Percentiles rank a stretch among this genome's conserved stretches.
phyloP scores from a whole-genome alignment of 2,113 vertebrate species.

The Nothobranchius kuhntae region DNA sequence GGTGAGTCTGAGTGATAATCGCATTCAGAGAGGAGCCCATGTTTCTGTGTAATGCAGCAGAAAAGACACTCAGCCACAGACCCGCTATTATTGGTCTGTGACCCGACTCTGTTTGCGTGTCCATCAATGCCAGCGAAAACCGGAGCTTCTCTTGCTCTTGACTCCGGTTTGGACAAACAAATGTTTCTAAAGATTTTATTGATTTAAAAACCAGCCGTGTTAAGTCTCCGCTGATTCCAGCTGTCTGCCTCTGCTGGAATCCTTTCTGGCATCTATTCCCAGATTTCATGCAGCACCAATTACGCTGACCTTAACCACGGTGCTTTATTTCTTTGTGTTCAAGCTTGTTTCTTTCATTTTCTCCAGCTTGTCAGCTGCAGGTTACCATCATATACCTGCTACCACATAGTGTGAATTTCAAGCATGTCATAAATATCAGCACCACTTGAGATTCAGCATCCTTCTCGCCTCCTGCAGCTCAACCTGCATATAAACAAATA shows the following conservation, averaged over 20 bases:
- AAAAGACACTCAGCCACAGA: slow-evolving; percentile 41
- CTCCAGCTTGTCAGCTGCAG: slow-evolving; percentile 27
- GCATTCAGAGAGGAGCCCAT: slow-evolving; percentile 27
- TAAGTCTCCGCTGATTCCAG: slow-evolving; percentile 42
- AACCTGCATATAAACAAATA: slow-evolving; percentile 20
- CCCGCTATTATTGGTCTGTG: slow-evolving; percentile 20
- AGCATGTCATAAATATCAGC: slow-evolving; percentile 46
- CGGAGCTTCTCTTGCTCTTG: slow-evolving; percentile 6
- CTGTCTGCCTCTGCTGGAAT: slow-evolving; percentile 30
- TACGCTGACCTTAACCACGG: slow-evolving; percentile 37
- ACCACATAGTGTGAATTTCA: slow-evolving; percentile 38
- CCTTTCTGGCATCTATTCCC: slow-evolving; percentile 28
- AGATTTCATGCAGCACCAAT: slow-evolving; percentile 38
- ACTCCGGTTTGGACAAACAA: slow-evolving; percentile 17
- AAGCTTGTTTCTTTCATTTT: slow-evolving; percentile 1
- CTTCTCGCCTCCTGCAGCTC: background rate
- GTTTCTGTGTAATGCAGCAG: slow-evolving; percentile 25
- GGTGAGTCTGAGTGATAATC: slow-evolving; percentile 46
- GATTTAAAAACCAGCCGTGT: slow-evolving; percentile 45
- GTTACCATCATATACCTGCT: slow-evolving; percentile 42
- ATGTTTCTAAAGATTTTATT: slow-evolving; percentile 38
- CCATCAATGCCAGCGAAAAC: slow-evolving; percentile 25
- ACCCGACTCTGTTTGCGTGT: slow-evolving; percentile 43
- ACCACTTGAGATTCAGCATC: slow-evolving; percentile 24
- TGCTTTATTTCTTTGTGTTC: slow-evolving; percentile 11